Base-by-base conservation (phyloP, 2,113 vertebrate species). In the Caloenas nicobarica region DNA sequence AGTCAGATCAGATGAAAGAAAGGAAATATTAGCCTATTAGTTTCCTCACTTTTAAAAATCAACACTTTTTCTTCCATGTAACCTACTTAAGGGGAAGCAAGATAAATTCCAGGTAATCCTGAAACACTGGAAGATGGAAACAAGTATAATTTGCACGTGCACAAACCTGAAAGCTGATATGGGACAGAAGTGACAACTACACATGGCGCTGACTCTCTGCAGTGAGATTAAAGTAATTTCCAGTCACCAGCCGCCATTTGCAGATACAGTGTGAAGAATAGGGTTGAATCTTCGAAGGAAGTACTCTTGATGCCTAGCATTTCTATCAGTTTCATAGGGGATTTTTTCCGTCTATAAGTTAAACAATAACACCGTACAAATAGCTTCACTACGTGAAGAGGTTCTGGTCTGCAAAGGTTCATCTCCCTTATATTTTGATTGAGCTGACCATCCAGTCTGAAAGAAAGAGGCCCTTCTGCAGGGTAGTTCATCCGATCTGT, bases 1-100 rank as follows among this genome's bases (percentile, higher is more conserved):
- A 85, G 91, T 82, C 73, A 87, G 81, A 94, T 89, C 61, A 93
- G 66, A 82, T 85, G 88, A 95, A 96, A 91, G 68, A 92, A 92
- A 91, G 74, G 34, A 95, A 97, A 91, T 93, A 94, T 74, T 91
- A 84, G 22, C 34, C 40, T 71, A 71, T 74, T 87, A 48, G 69
- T 81, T 86, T 87, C 40, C 57, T 69, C 26, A 22, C 66, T 93
- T 92, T 88, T 62, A 90, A 89, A 95, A 92, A 88, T 60, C 62
- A 95, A 80, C 68, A 82, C 40, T 40, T 40, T 86, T 87, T 86
- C 54, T 85, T 90, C 42, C 46, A 36, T 71, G 53, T 74, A 69
- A 89, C 69, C n/a, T 85, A 50, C 14, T 72, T 50, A 28, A 79
- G 81, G 36, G 53, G 36, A 93, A 83, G 17, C 28, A 86, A 88